Evolutionary conservation across 1,140 invertebrate species (phyloP).

Genomic region (Drosophila auraria): DNA sequence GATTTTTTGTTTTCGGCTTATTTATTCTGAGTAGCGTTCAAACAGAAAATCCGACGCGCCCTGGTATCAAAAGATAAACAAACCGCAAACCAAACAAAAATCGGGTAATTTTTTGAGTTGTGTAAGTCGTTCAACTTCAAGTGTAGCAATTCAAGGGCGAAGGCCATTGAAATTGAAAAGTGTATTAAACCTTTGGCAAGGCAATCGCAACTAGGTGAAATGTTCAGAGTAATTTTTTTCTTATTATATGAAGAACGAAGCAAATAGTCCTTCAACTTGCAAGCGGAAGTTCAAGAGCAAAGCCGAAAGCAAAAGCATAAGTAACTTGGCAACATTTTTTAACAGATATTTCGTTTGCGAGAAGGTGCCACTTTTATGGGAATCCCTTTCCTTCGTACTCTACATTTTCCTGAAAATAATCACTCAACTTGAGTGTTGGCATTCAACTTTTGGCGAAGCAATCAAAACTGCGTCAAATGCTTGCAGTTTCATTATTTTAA

Average conservation of each 20-base stretch:
- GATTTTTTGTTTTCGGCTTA: slow-evolving; percentile 31
- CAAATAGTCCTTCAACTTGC: slow-evolving; percentile 4
- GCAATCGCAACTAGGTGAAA: not conserved
- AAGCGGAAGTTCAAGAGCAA: slow-evolving; percentile 3
- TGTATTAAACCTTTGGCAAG: slow-evolving; percentile 7
- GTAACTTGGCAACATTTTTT: not conserved
- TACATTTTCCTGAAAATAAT: not conserved
- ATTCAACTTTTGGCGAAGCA: not conserved
- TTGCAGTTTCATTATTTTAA: not conserved
- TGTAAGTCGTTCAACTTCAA: slow-evolving; percentile 51
- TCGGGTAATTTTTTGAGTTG: slow-evolving; percentile 21
- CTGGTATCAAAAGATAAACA: slow-evolving; percentile 48
- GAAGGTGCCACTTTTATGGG: not conserved
- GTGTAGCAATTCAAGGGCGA: slow-evolving; percentile 37
- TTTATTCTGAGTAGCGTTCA: slow-evolving; percentile 32
- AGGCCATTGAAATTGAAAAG: slow-evolving; percentile 31
- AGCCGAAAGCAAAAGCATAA: not conserved
- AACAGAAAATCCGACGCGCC: slow-evolving; percentile 33
- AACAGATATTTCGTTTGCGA: not conserved
- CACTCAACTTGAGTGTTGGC: not conserved
- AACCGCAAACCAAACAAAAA: slow-evolving; percentile 30
- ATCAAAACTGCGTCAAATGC: slow-evolving; percentile 1
- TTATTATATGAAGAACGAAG: not conserved
- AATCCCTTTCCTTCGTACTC: not conserved
- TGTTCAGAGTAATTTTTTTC: not conserved